Base-by-base conservation (phyloP, 2,113 vertebrate species). In the Agapornis roseicollis region DNA sequence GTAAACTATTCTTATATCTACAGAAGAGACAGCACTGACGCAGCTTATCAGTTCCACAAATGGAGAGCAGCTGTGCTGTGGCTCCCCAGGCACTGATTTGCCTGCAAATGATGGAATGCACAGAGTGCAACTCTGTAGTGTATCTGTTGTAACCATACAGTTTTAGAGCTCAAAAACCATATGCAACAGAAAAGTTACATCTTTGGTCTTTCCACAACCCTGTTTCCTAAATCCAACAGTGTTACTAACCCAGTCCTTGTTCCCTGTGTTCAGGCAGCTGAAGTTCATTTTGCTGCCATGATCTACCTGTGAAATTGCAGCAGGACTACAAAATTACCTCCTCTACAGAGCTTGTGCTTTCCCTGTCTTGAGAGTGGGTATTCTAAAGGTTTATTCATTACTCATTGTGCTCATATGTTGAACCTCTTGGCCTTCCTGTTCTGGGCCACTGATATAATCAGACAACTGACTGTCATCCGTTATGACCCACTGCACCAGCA, bases 281-380 rank as follows among this genome's bases (percentile, higher is more conserved):
- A 68, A 68, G 18, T 20, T 52, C 46, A 11, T 58, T 82, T 69
- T 74, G 7, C 41, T 58, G 37, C 55, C 11, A 9, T 22, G 23
- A 52, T 14, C 33, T 42, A 4, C 37, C 60, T 8, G 20, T 52
- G 66, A 79, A 74, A 47, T 39, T 9, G 8, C 18, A 17, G 42
- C 56, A 71, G 11, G 37, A 70, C 42, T 35, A 71, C 0, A 0
- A 66, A 61, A 71, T 24, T 28, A 56, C 31, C 10, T 6, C 9
- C n/a, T 61, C 46, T 31, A 8, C 17, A 47, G 76, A 46, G 20
- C 8, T 15, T 13, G 28, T 44, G 44, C 35, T 77, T 60, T 42
- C 44, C 37, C n/a, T 47, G n/a, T 37, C 29, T 52, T 41, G 24
- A 5, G n/a, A 20, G 33, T 56, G 17, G 12, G 42, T 46, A 15